Evolutionary conservation across 1,140 invertebrate genomes (phyloP), one percentile per base, ranked within the genome.

Genomic region (Prorops nasuta): DNA sequence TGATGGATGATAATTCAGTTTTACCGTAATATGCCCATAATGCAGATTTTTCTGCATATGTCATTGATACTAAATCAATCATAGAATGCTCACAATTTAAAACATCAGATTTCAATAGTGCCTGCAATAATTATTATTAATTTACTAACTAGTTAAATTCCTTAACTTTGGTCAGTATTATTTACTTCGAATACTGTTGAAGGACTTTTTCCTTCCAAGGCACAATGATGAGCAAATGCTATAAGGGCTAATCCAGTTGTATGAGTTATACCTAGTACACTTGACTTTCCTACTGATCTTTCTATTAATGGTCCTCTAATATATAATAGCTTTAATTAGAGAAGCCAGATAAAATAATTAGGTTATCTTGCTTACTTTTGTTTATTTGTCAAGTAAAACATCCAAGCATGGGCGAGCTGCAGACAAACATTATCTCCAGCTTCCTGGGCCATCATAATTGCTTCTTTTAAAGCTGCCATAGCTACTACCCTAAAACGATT

Each of bases 21-120:
- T 92, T 89, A 0, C 92, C 92, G 71, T 94, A 96, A 44, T 92
- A 82, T 10, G 84, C 80, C 92, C 92, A 95, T 1, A 96, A 76
- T 0, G 89, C 87, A 2, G 91, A 86, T 58, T 91, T 88, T 66
- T 93, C 85, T 0, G 87, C 83, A 49, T 88, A 83, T 19, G 87
- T 89, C 34, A 86, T 85, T 31, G 87, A 86, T 53, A 90, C 86
- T 40, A 94, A 76, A 60, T 93, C 90, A 2, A 84, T 80, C 78
- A 92, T 84, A 1, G 88, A 90, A 68, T 93, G 86, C 54, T 91
- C 86, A 71, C 87, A 92, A 66, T 94, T 94, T 3, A 94, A 74
- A 12, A 89, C 81, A 63, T 94, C 92, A 57, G 91, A 91, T 72
- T 89, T 89, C 55, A 86, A 85, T 24, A 94, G 77, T 20, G 90